Evolutionary conservation across 2,888 invertebrate genomes (phyloP), one percentile per base, ranked within the genome.

Genomic region (Cistogaster globosa): DNA sequence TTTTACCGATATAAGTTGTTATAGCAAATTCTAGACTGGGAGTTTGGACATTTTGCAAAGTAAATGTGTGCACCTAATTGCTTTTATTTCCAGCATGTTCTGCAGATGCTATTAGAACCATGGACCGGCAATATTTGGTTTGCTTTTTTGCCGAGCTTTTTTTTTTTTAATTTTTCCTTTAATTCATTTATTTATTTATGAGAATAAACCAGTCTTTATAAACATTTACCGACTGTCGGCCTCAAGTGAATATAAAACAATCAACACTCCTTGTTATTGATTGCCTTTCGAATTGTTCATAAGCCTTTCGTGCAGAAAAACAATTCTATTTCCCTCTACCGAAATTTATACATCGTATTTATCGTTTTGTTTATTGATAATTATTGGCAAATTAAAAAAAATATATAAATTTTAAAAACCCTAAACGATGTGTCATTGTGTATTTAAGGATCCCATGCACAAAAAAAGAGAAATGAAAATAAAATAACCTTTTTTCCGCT

Each of bases 331-430:
- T 58, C 45, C 51, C 20, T 16, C 69, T 83, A 12, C 12, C 42
- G 4, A 42, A 42, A 42, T 42, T 42, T 3, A 12, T 42, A 12
- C 42, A 42, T 42, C 12, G 12, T 12, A 32, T 11, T 11, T 12
- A 42, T 62, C 45, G 57, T 60, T 16, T 77, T 51, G 62, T 68
- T 82, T 77, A 72, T 79, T 76, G 62, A 36, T 78, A 82, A 67
- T 84, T 82, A 84, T 65, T 74, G 58, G 22, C 45, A 69, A 80
- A 74, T 74, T 72, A 77, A 79, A 74, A 62, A 63, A 68, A 1
- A 1, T 26, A 26, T 26, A 74, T 74, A 71, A 78, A 77, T 53
- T 74, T 62, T 20, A 9, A 58, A 36, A 53, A 57, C 65, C 20
- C 14, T 42, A 38, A 75, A 83, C 65, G 58, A 83, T 77, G 58